Evolutionary conservation across 2,113 vertebrate species (phyloP).

Genomic region (Tilapia sparmanii): DNA sequence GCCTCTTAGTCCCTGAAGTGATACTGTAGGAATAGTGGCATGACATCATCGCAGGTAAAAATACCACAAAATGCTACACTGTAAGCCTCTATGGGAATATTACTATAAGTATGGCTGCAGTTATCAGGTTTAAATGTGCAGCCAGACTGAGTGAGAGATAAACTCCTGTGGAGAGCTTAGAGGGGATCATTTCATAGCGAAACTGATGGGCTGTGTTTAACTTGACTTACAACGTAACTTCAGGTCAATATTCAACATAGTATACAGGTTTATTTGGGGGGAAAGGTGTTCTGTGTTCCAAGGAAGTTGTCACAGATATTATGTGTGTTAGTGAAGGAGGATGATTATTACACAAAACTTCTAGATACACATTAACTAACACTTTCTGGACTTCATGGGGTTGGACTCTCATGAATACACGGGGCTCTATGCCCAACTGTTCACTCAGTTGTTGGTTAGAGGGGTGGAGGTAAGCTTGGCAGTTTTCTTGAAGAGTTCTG

Average conservation of each 20-base stretch:
- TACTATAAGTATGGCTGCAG: not conserved
- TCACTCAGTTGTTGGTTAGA: not conserved
- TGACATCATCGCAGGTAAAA: constrained; percentile 32
- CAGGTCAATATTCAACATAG: not conserved
- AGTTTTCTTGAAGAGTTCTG: not conserved
- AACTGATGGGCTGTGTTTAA: not conserved
- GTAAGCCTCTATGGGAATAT: not conserved
- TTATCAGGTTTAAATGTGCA: not conserved
- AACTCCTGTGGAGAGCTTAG: not conserved
- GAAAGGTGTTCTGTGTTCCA: not conserved
- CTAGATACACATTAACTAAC: not conserved
- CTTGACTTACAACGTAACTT: not conserved
- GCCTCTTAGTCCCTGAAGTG: constrained; percentile 8
- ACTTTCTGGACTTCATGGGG: not conserved
- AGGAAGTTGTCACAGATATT: not conserved
- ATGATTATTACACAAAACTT: not conserved
- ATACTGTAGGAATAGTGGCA: constrained; percentile 9
- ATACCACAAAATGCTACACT: not conserved
- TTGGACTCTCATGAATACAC: not conserved
- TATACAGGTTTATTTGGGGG: not conserved
- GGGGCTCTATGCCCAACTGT: not conserved
- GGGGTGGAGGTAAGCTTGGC: not conserved
- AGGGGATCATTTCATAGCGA: not conserved
- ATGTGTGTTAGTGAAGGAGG: not conserved
- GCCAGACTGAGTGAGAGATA: not conserved